A percentile compares a stretch with the other conserved stretches of the same genome.
Conservation (phyloP, 2,888 invertebrate species). For the Archaeoteleia sp. region DNA sequence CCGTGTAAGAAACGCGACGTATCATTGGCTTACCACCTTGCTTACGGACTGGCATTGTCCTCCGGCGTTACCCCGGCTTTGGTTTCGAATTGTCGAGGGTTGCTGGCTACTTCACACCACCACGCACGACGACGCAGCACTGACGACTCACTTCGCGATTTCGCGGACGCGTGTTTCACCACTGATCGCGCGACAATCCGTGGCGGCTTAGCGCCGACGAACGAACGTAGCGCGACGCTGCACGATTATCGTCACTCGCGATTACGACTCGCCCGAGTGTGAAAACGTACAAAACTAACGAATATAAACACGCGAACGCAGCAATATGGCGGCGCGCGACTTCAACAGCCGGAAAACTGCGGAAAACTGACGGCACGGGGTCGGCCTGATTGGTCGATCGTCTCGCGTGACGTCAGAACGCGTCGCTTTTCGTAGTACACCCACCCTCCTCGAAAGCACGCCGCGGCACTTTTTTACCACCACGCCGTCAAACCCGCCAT, state of each 20-base stretch:
- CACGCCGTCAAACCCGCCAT: conserved; percentile 3
- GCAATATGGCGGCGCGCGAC: conserved; percentile 54
- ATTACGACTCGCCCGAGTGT: conserved; percentile 30
- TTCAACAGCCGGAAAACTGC: conserved; percentile 52
- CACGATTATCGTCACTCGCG: conserved; percentile 48
- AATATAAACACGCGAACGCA: conserved; percentile 50
- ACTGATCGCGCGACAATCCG: conserved; percentile 42
- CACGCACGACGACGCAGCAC: conserved; percentile 18
- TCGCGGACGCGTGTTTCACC: conserved; percentile 39
- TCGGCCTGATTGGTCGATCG: conserved; percentile 52
- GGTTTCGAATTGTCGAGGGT: conserved; percentile 27
- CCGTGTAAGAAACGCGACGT: no score
- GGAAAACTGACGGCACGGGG: conserved; percentile 32
- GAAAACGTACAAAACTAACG: conserved; percentile 36
- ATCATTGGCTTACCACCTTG: conserved; percentile 56
- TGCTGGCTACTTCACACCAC: conserved; percentile 13
- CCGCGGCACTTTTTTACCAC: conserved; percentile 4
- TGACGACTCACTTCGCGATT: conserved; percentile 6
- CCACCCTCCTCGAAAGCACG: conserved; percentile 17
- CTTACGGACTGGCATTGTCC: conserved; percentile 54
- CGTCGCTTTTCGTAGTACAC: conserved; percentile 30
- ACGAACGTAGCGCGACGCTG: conserved; percentile 33
- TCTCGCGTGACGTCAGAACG: conserved; percentile 45
- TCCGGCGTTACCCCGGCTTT: conserved; percentile 9
- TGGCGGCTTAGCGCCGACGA: conserved; percentile 18